Evolutionary conservation across 2,113 vertebrate species (phyloP).

Genomic region (Clupea harengus): DNA sequence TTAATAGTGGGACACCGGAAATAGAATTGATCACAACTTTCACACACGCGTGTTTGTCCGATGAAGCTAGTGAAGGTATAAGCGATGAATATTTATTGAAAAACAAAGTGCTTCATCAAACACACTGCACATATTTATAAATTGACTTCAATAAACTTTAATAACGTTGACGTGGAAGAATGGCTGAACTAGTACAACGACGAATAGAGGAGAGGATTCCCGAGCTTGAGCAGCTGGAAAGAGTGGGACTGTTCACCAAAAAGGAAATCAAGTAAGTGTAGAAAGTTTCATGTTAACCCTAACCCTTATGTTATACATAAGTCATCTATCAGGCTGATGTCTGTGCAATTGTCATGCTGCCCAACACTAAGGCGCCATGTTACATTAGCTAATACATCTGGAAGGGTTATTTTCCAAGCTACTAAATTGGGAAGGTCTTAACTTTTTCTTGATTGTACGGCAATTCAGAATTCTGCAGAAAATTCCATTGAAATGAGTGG

Average conservation of each 20-base stretch:
- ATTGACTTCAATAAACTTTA: not conserved
- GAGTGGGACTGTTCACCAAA: constrained; percentile 85
- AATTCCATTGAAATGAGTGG: too few species aligned
- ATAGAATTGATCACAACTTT: constrained; percentile 55
- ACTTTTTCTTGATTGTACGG: too few species aligned
- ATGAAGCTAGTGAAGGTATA: not conserved
- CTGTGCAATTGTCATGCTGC: not conserved
- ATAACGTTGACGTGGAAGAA: constrained; percentile 43
- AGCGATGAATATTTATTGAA: not conserved
- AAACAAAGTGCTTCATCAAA: not conserved
- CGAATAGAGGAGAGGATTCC: constrained; percentile 87
- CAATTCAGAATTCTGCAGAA: too few species aligned
- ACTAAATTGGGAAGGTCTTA: too few species aligned
- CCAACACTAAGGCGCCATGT: not conserved
- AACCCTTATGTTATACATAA: too few species aligned
- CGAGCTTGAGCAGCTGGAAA: constrained; percentile 87
- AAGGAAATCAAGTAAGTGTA: constrained; percentile 82
- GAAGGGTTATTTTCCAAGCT: too few species aligned
- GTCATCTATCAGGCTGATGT: not conserved
- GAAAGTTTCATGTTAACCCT: not conserved
- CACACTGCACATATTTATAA: not conserved
- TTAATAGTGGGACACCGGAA: constrained; percentile 57
- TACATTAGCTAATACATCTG: not conserved
- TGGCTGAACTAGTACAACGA: constrained; percentile 88
- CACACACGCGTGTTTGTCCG: constrained; percentile 53